Evolutionary conservation across 1,140 invertebrate species (phyloP), one percentile per base, ranked within the genome.

Genomic region (Penaeus chinensis): DNA sequence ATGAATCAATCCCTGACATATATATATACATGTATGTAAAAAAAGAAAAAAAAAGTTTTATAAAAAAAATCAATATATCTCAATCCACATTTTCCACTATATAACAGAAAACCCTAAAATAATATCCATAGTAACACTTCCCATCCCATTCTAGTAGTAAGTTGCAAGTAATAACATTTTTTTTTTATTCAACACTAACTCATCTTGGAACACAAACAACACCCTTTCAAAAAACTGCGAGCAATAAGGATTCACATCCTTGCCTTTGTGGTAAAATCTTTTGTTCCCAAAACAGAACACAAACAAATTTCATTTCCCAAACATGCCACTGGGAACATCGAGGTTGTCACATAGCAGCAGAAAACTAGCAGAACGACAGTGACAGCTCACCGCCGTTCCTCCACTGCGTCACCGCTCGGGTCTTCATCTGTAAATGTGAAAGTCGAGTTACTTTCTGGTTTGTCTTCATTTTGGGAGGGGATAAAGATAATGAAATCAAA

Each of bases 401-500:
- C 90, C 90, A 91, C 85, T 90, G 90, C 37, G 90, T 91, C 10
- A 91, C 90, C 74, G 90, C 89, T 89, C 88, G 87, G 79, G 89
- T 91, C 82, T 91, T 90, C 76, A 91, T 91, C 90, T 91, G 89
- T 84, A 89, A 90, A 87, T 37, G 85, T 82, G 86, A 87, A 83
- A 54, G 54, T 5, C 5, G 16, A 11, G 54, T 54, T 54, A 54
- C 54, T 16, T 54, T 54, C 54, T 54, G 54, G 11, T 54, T 11
- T 13, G 16, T 54, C 54, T 54, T 54, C 54, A 54, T 16, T 42
- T 42, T 42, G 11, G 54, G 54, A 13, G 54, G 11, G 54, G 54
- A 54, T 11, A 16, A 16, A 11, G 16, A 16, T 54, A 16, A 54
- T 54, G 16, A 11, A 13, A 13, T 54, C 10, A 54, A 54, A 10